Base-by-base conservation (phyloP, 2,888 invertebrate genomes). In the Leucoptera coffeella region DNA sequence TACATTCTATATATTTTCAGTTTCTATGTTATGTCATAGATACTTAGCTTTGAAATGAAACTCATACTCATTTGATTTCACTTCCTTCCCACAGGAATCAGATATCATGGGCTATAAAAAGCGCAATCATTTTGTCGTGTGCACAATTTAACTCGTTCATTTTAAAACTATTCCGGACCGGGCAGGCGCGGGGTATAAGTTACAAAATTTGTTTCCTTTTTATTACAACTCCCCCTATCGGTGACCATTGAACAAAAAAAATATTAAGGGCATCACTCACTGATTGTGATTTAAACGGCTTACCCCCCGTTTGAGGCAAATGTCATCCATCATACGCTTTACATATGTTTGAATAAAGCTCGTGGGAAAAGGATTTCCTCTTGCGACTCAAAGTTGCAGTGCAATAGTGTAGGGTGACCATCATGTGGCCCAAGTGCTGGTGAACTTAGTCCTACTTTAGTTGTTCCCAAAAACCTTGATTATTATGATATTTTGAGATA, bases 261-360 rank as follows among this genome's bases (percentile, higher is more conserved):
- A 50, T 45, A 49, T 54, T 56, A 52, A 49, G 59, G 65, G 48
- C 43, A 36, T 45, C 40, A 42, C 43, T 20, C 14, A 13, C 25
- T 47, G 64, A 65, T 69, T 54, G 58, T 61, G 57, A 65, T 61
- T 69, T 69, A 65, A 69, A 61, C 58, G 55, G 48, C 52, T 45
- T 48, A 50, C 61, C 55, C 56, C 54, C 50, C 50, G 41, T 41
- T 31, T 44, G 44, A 57, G 57, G 58, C 50, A 53, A 52, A 45
- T 43, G 54, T 54, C 67, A 72, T 72, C 72, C 64, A 72, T 72
- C 72, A 72, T 65, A 60, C 57, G 71, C 71, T 72, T 72, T 71
- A 71, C 72, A 72, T 72, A 71, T 72, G 72, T 72, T 72, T 69
- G 65, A 64, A 62, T 69, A 67, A 72, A 69, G 62, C 72, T 50